These are phyloP conservation scores for Moxostoma hubbsi DNA, from an alignment of 2,797 vertebrate species.

Conservation along the genomic window DNA sequence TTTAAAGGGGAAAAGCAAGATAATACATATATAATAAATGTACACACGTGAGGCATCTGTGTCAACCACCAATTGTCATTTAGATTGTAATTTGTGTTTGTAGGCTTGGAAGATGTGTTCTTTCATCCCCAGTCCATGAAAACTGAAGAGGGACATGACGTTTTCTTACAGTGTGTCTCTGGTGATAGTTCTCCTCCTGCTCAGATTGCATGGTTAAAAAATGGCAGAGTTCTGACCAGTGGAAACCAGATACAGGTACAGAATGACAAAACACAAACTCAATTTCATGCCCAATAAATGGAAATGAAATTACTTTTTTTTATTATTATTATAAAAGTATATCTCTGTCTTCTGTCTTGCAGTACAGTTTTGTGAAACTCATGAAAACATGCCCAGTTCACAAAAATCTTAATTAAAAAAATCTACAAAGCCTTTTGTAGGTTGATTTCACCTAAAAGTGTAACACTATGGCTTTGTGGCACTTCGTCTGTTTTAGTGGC, in stretches of 20 bases:
- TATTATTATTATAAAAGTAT: too few relatives aligned
- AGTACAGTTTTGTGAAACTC: too few relatives aligned
- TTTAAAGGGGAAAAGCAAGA: not conserved
- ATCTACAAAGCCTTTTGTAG: too few relatives aligned
- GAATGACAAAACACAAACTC: not conserved
- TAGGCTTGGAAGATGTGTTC: slow-evolving; percentile 79
- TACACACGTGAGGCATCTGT: not conserved
- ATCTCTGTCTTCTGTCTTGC: too few relatives aligned
- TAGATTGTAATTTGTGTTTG: slow-evolving; percentile 2
- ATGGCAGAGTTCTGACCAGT: slow-evolving; percentile 64
- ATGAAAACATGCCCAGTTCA: too few relatives aligned
- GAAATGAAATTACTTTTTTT: too few relatives aligned
- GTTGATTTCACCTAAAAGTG: too few relatives aligned
- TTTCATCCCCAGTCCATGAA: slow-evolving; percentile 76
- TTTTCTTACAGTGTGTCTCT: slow-evolving; percentile 80
- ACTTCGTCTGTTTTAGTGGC: too few relatives aligned
- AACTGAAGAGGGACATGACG: slow-evolving; percentile 67
- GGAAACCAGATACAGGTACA: slow-evolving; percentile 77
- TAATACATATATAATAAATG: too few relatives aligned
- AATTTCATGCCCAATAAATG: not conserved
- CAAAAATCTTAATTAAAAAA: too few relatives aligned
- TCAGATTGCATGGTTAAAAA: slow-evolving; percentile 77
- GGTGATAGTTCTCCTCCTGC: slow-evolving; percentile 78
- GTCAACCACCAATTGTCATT: not conserved
- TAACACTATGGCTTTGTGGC: too few relatives aligned